Evolutionary conservation across 2,113 vertebrate genomes (phyloP).

Genomic region (Argyrosomus japonicus): DNA sequence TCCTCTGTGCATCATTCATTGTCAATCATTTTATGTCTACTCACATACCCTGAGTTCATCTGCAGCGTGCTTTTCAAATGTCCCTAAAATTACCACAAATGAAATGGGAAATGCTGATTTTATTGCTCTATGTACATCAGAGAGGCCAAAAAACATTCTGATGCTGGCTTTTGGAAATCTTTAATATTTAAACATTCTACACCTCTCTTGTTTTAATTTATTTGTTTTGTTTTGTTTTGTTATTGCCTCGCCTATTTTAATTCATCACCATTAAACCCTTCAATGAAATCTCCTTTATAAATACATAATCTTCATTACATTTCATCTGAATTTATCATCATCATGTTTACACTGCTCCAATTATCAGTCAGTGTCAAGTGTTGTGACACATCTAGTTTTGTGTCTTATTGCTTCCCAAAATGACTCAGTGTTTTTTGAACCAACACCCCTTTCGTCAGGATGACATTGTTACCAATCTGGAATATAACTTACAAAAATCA

Average conservation of each 20-base stretch:
- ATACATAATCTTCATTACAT: not conserved
- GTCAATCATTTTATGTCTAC: slow-evolving; percentile 54
- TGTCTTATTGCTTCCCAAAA: not conserved
- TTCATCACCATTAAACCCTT: too few relatives aligned
- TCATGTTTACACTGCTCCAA: not conserved
- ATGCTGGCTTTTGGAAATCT: not conserved
- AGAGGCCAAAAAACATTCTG: slow-evolving; percentile 12
- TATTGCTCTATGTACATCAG: slow-evolving; percentile 28
- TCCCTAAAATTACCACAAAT: slow-evolving; percentile 54
- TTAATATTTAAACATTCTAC: not conserved
- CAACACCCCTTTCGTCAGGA: not conserved
- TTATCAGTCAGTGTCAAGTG: not conserved
- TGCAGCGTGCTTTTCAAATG: slow-evolving; percentile 47
- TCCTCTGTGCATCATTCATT: slow-evolving; percentile 50
- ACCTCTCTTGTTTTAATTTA: not conserved
- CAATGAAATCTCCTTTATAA: not conserved
- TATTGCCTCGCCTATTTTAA: too few relatives aligned
- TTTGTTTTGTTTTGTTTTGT: not conserved
- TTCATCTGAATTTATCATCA: not conserved
- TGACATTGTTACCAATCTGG: not conserved
- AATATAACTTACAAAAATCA: too few relatives aligned
- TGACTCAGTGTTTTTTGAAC: not conserved
- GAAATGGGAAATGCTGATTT: slow-evolving; percentile 58
- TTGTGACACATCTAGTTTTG: not conserved
- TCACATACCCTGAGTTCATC: slow-evolving; percentile 44